Evolutionary conservation across 2,797 vertebrate species (phyloP).

Genomic region (Hoplostethus mediterraneus): DNA sequence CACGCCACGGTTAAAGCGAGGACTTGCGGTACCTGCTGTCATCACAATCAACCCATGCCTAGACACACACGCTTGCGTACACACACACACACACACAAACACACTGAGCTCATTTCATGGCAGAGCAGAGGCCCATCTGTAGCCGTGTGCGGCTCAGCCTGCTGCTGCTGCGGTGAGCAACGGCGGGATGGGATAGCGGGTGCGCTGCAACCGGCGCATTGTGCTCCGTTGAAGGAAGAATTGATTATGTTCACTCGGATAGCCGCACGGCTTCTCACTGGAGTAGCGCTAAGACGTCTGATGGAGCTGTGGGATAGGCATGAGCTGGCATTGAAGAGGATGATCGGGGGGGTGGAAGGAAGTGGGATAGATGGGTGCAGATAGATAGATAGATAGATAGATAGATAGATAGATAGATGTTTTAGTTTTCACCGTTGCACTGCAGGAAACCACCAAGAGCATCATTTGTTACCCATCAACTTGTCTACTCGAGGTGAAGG

Average conservation of each 20-base stretch:
- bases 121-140: conserved; percentile 76
- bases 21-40: conserved; percentile 8
- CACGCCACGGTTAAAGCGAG: not conserved
- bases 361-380: conserved; percentile 52
- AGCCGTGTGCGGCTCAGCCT: conserved; percentile 49
- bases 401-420: conserved; percentile 2
- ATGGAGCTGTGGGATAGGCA: conserved; percentile 63
- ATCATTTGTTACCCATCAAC: too few relatives aligned
- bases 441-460: too few relatives aligned
- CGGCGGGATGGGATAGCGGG: conserved; percentile 62
- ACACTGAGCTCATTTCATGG: conserved; percentile 74
- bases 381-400: conserved; percentile 47
- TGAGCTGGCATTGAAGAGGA: conserved; percentile 63
- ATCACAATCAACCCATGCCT: conserved; percentile 15
- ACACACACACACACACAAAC: conserved; percentile 20
- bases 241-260: conserved; percentile 74
- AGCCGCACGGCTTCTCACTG: conserved; percentile 55
- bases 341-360: conserved; percentile 8
- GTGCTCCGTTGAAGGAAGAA: conserved; percentile 72
- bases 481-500: too few relatives aligned
- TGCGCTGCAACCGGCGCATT: conserved; percentile 62
- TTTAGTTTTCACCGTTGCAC: too few relatives aligned
- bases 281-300: conserved; percentile 52
- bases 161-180: conserved; percentile 52
- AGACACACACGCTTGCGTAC: conserved; percentile 7